Conservation (phyloP, 2,113 vertebrate genomes). For the Entomyzon cyanotis region DNA sequence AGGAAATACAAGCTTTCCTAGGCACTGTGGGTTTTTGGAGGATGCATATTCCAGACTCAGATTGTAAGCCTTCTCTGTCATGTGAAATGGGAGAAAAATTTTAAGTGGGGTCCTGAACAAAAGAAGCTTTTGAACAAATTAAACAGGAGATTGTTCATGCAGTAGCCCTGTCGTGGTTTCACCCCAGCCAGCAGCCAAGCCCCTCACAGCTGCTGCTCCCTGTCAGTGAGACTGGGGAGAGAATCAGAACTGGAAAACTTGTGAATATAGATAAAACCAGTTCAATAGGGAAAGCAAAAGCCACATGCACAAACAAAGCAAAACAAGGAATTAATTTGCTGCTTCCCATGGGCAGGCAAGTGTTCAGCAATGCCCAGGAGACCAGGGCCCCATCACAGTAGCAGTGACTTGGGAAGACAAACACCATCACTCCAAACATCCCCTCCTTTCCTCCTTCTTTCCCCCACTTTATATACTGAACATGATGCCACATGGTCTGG, state of each 20-base stretch:
- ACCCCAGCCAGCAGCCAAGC: background rate
- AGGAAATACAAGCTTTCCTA: background rate
- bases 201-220: background rate
- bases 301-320: background rate
- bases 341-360: background rate
- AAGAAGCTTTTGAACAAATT: background rate
- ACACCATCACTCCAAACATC: background rate
- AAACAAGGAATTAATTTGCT: background rate
- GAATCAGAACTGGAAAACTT: background rate
- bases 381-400: background rate
- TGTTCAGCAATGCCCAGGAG: background rate
- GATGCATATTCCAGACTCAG: background rate
- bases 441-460: background rate
- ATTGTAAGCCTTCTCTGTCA: background rate
- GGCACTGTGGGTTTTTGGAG: background rate
- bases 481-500: background rate
- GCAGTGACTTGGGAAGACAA: background rate
- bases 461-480: background rate
- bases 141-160: background rate
- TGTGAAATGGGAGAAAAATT: background rate
- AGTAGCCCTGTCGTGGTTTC: background rate
- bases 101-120: background rate
- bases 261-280: background rate
- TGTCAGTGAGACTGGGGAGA: background rate
- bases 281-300: background rate